A percentile compares a stretch with the other conserved stretches of the same genome.
Conservation (phyloP, 2,113 vertebrate species). For the Cyanocitta stelleri region DNA sequence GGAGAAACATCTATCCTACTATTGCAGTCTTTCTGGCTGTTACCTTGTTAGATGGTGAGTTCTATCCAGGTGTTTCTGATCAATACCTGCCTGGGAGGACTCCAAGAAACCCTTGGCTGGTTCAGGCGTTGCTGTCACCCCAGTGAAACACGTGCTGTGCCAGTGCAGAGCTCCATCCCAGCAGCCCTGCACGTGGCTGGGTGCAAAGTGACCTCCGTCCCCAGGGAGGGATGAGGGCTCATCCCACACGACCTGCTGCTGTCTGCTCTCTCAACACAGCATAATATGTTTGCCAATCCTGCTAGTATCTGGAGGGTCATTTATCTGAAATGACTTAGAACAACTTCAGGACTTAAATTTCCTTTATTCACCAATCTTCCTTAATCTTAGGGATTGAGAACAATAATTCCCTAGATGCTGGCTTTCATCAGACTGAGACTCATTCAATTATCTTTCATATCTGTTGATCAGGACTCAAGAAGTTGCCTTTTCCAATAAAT, state of each 20-base stretch:
- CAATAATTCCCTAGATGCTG: background rate
- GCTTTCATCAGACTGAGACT: background rate
- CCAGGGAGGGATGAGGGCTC: rapidly evolving
- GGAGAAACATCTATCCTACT: background rate
- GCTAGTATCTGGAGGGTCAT: background rate
- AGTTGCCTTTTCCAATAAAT: background rate
- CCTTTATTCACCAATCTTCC: background rate
- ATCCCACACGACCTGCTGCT: rapidly evolving
- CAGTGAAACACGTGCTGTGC: background rate
- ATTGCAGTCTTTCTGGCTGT: background rate
- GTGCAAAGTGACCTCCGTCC: background rate
- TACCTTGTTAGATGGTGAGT: background rate
- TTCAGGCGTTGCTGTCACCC: rapidly evolving
- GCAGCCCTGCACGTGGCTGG: rapidly evolving
- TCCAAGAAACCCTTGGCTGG: background rate
- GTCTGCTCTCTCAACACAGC: background rate
- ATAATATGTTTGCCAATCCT: background rate
- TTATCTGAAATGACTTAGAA: background rate
- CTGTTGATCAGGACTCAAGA: background rate
- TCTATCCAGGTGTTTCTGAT: background rate
- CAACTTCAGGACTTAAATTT: slow-evolving; percentile 1
- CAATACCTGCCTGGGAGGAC: background rate
- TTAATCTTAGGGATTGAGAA: slow-evolving; percentile 29
- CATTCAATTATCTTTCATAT: background rate
- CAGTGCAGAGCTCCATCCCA: background rate